These are phyloP conservation scores for Holothuria leucospilota DNA, from an alignment of 53 echinoderm and acorn worm species.

Conservation along the genomic window DNA sequence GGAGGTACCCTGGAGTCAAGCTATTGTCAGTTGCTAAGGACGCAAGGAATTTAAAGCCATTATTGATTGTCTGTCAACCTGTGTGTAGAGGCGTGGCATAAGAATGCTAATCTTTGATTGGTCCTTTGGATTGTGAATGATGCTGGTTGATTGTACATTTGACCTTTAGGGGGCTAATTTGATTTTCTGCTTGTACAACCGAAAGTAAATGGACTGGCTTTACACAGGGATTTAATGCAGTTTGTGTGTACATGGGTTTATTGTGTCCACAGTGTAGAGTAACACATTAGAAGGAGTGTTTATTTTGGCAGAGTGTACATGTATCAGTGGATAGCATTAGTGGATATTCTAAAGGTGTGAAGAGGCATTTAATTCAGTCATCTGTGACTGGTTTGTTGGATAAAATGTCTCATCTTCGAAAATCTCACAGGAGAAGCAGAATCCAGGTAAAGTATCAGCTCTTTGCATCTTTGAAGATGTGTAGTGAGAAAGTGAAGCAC, in stretches of 20 bases:
- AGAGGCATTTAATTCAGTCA: too few species aligned
- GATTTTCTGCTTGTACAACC: constrained; percentile 32
- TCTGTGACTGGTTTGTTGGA: too few species aligned
- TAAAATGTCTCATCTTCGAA: too few species aligned
- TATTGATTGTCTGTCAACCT: constrained; percentile 22
- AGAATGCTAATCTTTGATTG: constrained; percentile 10
- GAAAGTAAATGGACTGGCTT: neutral
- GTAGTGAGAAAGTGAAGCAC: too few species aligned
- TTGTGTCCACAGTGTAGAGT: neutral
- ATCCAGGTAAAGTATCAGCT: too few species aligned
- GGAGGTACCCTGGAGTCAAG: neutral
- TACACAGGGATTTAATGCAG: neutral
- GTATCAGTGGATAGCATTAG: too few species aligned
- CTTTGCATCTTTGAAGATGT: too few species aligned
- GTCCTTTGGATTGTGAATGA: constrained; percentile 9
- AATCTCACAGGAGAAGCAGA: too few species aligned
- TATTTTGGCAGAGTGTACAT: neutral
- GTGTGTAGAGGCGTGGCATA: neutral
- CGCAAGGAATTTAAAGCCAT: constrained; percentile 39
- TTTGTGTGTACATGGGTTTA: neutral
- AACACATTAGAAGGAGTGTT: neutral
- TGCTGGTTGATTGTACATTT: constrained; percentile 18
- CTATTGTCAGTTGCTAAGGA: constrained; percentile 42
- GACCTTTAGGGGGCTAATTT: constrained; percentile 46
- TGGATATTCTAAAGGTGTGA: too few species aligned